phyloP scores from a whole-genome alignment of 2,888 invertebrate species.

The Neoitamus cyanurus region DNA sequence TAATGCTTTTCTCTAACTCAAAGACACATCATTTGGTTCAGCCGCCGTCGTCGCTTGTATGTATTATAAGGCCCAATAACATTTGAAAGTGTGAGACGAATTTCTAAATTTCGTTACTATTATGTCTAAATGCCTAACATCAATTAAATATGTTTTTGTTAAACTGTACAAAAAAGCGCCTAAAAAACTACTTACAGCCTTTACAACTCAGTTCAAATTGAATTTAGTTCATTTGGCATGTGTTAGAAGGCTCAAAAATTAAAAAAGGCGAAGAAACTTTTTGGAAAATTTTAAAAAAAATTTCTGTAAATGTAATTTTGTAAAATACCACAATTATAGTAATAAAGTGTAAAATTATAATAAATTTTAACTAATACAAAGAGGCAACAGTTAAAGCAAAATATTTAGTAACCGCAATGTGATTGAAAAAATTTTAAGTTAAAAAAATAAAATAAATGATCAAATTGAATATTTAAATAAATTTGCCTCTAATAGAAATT shows the following conservation, averaged over 20 bases:
- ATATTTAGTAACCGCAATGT: constrained; percentile 26
- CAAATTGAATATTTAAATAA: constrained; percentile 8
- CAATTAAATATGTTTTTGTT: too few species aligned
- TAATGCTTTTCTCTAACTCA: too few species aligned
- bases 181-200: not conserved
- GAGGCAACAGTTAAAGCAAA: not conserved
- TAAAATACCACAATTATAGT: constrained; percentile 28
- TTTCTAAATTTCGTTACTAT: too few species aligned
- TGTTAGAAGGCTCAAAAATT: constrained; percentile 9
- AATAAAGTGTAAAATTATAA: constrained; percentile 33
- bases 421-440: constrained; percentile 12
- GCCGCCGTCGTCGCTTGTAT: too few species aligned
- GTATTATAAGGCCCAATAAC: too few species aligned
- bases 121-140: too few species aligned
- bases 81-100: too few species aligned
- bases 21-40: too few species aligned
- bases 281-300: not conserved
- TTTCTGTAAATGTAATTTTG: constrained; percentile 40
- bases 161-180: too few species aligned
- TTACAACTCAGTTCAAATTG: not conserved
- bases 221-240: not conserved
- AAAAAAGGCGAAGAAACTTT: not conserved
- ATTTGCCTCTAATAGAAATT: not conserved
- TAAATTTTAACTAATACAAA: not conserved
- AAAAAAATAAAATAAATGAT: not conserved